Evolutionary conservation across 2,888 invertebrate genomes (phyloP), one percentile per base, ranked within the genome.

Genomic region (Scaeva pyrastri): DNA sequence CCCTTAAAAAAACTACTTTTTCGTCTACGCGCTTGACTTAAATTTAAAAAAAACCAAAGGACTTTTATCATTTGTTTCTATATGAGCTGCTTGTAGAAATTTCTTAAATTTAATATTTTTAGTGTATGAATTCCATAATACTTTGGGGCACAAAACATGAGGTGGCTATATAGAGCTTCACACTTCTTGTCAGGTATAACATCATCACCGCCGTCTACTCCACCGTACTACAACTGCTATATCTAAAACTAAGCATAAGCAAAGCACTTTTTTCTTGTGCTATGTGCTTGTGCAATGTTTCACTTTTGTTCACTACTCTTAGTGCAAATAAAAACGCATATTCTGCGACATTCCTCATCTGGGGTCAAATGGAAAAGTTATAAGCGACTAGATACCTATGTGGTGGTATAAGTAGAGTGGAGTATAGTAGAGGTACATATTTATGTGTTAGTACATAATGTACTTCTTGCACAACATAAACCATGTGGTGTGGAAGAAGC

Each of bases 281-380:
- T 21, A 8, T 36, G 45, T 43, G 48, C 26, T 45, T 55, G 70
- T 70, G 58, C 45, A 58, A 58, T 79, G 74, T 79, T 79, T 83
- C 79, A 83, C 79, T 74, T 73, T 83, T 78, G 68, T 56, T 62
- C 43, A 21, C 31, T 43, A 11, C 12, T 55, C 58, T 82, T 60
- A 82, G 72, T 72, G 72, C 56, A 73, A 79, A 71, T 79, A 79
- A 74, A 70, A 52, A 79, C 83, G 79, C 73, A 81, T 83, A 71
- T 70, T 78, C 64, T 45, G 70, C 50, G 70, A 71, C 79, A 78
- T 83, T 62, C 50, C 55, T 71, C 74, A 74, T 78, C 23, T 41
- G 39, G 48, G 72, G 60, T 41, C 43, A 23, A n/a, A 58, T 2
- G n/a, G 14, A 41, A 14, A 48, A 43, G 58, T 48, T 21, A 68